Evolutionary conservation across 2,888 invertebrate species (phyloP), one percentile per base, ranked within the genome.

Genomic region (Hololepta plana): DNA sequence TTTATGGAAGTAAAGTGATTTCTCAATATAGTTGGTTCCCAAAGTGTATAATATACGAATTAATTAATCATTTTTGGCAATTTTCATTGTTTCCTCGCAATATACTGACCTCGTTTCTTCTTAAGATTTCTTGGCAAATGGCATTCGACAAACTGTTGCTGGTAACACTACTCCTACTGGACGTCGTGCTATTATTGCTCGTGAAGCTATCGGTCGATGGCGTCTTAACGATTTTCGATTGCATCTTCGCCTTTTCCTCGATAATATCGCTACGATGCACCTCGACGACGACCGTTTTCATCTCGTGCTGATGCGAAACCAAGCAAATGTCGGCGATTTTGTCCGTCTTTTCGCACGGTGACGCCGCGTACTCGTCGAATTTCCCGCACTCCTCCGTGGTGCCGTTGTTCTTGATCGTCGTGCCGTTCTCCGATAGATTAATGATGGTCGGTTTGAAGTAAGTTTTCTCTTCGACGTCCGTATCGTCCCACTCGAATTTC

Each of bases 231-330:
- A 26, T 30, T 20, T 35, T 32, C 17, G 38, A 40, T 20, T 44
- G 39, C 33, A 37, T 39, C 36, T 36, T 42, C 15, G 38, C 32
- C 30, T 35, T 33, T 15, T 53, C 52, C 22, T 53, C 51, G n/a
- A 7, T 17, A n/a, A 17, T 7, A 32, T 57, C 54, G 39, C 55
- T 61, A 39, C 65, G 60, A 46, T 79, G 79, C n/a, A 79, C 76
- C 50, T 80, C 79, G 5, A 77, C 79, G 12, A 73, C 68, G 30
- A 77, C 70, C 11, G 72, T 72, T 50, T 76, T 75, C 32, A 55
- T 60, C 37, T 64, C 62, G 26, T 45, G 53, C 33, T 57, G 59
- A 32, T 55, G 53, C 20, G 55, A 50, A 12, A 53, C 50, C 43
- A 57, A 45, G 31, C 55, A 53, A 34, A 55, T 53, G 35, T 57